Conservation (phyloP, 2,113 vertebrate genomes). For the Rhinolophus sinicus region DNA sequence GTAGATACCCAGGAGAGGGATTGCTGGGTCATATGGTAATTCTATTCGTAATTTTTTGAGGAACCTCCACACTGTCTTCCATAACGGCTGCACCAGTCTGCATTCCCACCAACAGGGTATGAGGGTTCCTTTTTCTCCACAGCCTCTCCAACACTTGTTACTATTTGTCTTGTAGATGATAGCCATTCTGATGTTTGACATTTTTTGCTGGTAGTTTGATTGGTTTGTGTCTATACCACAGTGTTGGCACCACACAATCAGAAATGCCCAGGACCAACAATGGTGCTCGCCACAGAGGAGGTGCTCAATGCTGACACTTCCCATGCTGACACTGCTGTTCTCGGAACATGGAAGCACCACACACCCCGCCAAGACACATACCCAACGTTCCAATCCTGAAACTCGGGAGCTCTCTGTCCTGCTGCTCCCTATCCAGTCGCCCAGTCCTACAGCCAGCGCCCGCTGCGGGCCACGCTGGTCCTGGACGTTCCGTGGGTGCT, state of each 20-base stretch:
- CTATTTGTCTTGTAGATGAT: too few relatives aligned
- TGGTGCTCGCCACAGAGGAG: accelerated
- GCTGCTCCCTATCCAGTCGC: not conserved
- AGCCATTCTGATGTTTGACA: too few relatives aligned
- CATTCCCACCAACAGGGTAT: too few relatives aligned
- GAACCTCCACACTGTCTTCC: too few relatives aligned
- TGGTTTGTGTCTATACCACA: not conserved
- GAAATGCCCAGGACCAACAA: accelerated
- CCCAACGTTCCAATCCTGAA: not conserved
- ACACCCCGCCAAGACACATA: accelerated
- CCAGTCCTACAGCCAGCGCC: not conserved
- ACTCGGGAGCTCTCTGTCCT: not conserved
- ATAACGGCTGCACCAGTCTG: too few relatives aligned
- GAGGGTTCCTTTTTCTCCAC: too few relatives aligned
- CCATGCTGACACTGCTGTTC: not conserved
- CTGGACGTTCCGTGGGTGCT: too few relatives aligned
- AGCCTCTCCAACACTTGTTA: too few relatives aligned
- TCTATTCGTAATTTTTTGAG: too few relatives aligned
- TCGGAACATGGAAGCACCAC: not conserved
- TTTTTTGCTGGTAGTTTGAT: not conserved
- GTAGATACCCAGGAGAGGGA: too few relatives aligned
- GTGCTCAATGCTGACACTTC: not conserved
- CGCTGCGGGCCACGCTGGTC: not conserved
- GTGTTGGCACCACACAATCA: accelerated
- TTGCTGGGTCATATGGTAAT: too few relatives aligned